phyloP scores from a whole-genome alignment of 1,140 invertebrate genomes.

The Tetramorium alpestre region DNA sequence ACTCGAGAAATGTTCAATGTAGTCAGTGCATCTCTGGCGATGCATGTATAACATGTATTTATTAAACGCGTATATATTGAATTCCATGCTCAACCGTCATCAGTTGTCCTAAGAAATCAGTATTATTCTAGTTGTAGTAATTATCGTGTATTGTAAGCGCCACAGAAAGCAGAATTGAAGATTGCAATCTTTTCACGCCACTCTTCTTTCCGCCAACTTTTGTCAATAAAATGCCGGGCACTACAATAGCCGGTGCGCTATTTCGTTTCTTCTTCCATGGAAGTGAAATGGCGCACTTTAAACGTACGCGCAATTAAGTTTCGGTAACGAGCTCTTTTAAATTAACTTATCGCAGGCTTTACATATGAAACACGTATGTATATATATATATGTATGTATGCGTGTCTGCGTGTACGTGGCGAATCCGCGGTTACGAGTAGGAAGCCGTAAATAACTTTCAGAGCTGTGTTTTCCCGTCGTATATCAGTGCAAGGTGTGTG shows the following conservation, averaged over 20 bases:
- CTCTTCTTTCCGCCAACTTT: constrained; percentile 10
- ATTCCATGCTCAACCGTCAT: background rate
- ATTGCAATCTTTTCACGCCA: constrained; percentile 15
- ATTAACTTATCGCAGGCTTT: constrained; percentile 77
- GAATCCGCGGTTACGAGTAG: constrained; percentile 36
- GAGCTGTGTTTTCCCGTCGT: constrained; percentile 72
- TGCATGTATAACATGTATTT: background rate
- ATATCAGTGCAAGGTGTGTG: constrained; percentile 65
- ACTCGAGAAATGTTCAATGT: constrained; percentile 22
- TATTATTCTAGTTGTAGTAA: background rate
- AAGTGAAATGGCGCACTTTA: constrained; percentile 42
- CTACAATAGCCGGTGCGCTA: constrained; percentile 23
- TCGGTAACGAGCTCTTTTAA: constrained; percentile 65
- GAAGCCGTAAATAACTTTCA: constrained; percentile 77
- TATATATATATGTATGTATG: no score
- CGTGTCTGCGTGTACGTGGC: constrained; percentile 3
- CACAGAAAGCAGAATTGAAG: background rate
- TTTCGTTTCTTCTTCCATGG: constrained; percentile 43
- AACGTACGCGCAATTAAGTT: constrained; percentile 68
- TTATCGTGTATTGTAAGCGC: background rate
- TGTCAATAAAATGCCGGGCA: constrained; percentile 9
- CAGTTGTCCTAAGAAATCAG: background rate
- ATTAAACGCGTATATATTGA: constrained; percentile 3
- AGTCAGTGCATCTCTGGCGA: background rate
- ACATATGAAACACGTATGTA: background rate